Percentiles rank a stretch among this genome's conserved stretches.
These are phyloP conservation scores for Rhinoptilus africanus DNA, from an alignment of 2,113 vertebrate species.

Conservation along the genomic window DNA sequence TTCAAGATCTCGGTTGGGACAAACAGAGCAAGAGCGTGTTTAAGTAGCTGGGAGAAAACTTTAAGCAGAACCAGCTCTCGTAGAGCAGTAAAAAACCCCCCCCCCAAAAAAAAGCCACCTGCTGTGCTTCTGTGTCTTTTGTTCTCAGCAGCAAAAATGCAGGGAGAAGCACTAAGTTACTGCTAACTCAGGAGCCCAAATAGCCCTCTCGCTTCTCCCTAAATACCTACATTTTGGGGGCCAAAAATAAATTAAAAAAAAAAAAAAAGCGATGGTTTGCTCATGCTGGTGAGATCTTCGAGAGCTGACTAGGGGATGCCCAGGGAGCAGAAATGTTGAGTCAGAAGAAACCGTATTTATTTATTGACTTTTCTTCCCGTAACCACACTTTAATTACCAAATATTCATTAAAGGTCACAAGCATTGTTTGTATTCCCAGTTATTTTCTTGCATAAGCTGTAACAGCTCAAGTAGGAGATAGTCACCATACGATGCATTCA, in stretches of 20 bases:
- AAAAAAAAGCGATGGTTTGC: neutral
- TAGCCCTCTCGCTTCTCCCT: neutral
- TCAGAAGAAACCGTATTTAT: slow-evolving; percentile 9
- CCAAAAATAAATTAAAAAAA: neutral
- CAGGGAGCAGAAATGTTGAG: neutral
- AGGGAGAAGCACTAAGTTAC: neutral
- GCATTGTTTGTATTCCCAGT: slow-evolving; percentile 14
- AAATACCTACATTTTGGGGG: neutral
- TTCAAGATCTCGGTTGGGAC: neutral
- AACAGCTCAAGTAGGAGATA: neutral
- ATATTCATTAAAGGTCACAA: slow-evolving; percentile 50
- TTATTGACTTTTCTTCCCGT: neutral
- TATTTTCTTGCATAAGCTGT: slow-evolving; percentile 22
- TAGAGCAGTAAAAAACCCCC: neutral
- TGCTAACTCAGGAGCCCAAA: neutral
- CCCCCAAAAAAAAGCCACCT: neutral
- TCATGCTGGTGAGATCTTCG: neutral
- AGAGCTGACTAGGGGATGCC: neutral
- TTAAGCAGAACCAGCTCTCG: neutral
- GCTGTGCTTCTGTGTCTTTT: slow-evolving; percentile 8
- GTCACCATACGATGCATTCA: neutral
- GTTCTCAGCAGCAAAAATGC: neutral
- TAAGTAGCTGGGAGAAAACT: neutral
- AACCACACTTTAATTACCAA: slow-evolving; percentile 43
- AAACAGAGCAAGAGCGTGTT: neutral